Percentiles rank a stretch among this genome's conserved stretches.
Conservation (phyloP, 2,888 invertebrate species). For the Metallyticus violacea region DNA sequence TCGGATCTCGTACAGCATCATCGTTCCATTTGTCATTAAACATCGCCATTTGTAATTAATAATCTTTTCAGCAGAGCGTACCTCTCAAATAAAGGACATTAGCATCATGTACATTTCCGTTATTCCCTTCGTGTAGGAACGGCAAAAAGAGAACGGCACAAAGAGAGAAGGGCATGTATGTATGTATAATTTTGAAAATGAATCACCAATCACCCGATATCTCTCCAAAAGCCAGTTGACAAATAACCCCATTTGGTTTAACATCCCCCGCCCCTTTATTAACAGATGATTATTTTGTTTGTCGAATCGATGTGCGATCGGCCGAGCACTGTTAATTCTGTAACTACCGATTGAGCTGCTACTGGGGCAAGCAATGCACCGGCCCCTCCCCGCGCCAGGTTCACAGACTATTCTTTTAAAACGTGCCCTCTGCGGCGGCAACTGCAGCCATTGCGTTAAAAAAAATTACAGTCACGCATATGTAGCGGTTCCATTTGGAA, state of each 20-base stretch:
- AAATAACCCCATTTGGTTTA: conserved; percentile 2
- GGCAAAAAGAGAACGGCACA: too few relatives aligned
- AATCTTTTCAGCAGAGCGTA: neutral
- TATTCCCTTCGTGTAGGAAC: neutral
- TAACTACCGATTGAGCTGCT: neutral
- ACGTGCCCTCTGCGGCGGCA: neutral
- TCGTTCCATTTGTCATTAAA: neutral
- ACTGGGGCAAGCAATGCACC: neutral
- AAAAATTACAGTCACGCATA: neutral
- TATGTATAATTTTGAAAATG: neutral
- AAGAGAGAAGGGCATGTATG: neutral
- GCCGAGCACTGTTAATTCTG: neutral
- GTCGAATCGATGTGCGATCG: conserved; percentile 11
- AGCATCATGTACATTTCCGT: neutral
- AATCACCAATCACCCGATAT: neutral
- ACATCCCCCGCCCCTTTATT: conserved; percentile 8
- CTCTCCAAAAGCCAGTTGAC: neutral
- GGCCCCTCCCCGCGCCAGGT: neutral
- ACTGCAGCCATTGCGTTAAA: neutral
- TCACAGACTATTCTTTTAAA: neutral
- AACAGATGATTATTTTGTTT: conserved; percentile 26
- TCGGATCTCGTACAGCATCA: neutral
- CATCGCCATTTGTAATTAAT: neutral
- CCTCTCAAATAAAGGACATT: neutral
- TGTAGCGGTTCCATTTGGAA: neutral